Percentiles rank a stretch among this genome's conserved stretches.
These are phyloP conservation scores for Mesocricetus auratus DNA, from an alignment of 2,113 vertebrate species.

Conservation along the genomic window DNA sequence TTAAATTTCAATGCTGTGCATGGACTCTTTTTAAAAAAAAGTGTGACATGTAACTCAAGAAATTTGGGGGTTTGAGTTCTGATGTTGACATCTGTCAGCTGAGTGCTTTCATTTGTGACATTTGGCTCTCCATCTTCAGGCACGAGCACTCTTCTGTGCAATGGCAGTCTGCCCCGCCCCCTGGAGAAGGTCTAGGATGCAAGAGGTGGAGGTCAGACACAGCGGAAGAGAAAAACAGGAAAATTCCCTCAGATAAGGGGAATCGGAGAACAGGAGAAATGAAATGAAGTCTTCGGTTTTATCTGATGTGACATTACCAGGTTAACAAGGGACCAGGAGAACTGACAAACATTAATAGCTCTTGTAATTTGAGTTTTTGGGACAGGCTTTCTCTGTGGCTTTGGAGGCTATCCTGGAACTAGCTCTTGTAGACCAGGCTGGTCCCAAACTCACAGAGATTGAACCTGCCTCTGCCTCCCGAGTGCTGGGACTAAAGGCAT, in stretches of 20 bases:
- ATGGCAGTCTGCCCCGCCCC: neutral
- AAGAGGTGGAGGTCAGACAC: neutral
- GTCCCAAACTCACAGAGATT: too few relatives aligned
- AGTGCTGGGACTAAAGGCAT: too few relatives aligned
- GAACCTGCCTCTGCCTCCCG: too few relatives aligned
- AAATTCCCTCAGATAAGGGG: neutral
- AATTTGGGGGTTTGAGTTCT: neutral
- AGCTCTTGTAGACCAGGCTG: too few relatives aligned
- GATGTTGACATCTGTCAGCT: neutral
- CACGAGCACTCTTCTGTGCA: neutral
- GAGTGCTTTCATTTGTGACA: slow-evolving; percentile 26
- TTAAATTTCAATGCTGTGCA: neutral
- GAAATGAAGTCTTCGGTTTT: neutral
- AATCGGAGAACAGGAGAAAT: neutral
- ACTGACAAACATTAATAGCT: neutral
- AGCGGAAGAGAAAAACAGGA: neutral
- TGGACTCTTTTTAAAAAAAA: neutral
- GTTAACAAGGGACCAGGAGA: neutral
- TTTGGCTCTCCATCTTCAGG: neutral
- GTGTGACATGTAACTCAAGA: neutral
- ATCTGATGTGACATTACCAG: neutral
- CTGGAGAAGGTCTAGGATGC: neutral
- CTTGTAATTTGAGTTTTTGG: slow-evolving; percentile 33
- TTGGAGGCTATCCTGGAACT: too few relatives aligned
- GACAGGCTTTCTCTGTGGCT: too few relatives aligned